Conservation (phyloP, 2,797 vertebrate species). For the Salmo trutta region DNA sequence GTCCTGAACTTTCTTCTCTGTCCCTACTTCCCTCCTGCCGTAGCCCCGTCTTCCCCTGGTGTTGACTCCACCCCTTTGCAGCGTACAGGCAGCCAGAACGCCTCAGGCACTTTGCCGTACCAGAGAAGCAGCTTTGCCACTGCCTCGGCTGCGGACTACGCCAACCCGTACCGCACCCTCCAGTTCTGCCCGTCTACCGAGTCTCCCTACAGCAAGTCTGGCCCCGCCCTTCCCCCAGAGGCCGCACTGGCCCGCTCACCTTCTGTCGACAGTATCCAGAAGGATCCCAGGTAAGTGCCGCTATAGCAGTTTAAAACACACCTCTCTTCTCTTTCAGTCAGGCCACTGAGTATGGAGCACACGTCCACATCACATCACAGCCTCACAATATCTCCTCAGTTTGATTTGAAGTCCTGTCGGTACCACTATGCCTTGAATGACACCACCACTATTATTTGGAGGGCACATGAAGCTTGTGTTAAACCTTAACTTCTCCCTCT, state of each 20-base stretch:
- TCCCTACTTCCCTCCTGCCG: constrained; percentile 88
- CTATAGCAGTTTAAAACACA: constrained; percentile 14
- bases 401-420: background rate
- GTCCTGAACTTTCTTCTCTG: constrained; percentile 97
- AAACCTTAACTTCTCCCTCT: background rate
- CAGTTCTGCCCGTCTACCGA: constrained; percentile 98
- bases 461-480: background rate
- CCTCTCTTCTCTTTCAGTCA: constrained; percentile 3
- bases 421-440: background rate
- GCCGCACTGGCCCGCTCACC: constrained; percentile 93
- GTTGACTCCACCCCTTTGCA: constrained; percentile 99
- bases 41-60: constrained; percentile 99
- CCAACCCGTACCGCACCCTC: constrained; percentile 96
- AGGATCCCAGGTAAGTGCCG: constrained; percentile 94
- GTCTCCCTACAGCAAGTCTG: constrained; percentile 99
- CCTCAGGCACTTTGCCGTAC: constrained; percentile 80
- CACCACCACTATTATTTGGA: background rate
- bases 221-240: constrained; percentile 93
- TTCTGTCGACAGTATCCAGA: constrained; percentile 99
- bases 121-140: constrained; percentile 93
- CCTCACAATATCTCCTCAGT: background rate
- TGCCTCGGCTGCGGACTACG: constrained; percentile 82
- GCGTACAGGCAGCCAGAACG: constrained; percentile 95
- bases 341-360: background rate
- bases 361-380: background rate